These are phyloP conservation scores for Therioaphis trifolii DNA, from an alignment of 2,888 invertebrate species.

Conservation along the genomic window DNA sequence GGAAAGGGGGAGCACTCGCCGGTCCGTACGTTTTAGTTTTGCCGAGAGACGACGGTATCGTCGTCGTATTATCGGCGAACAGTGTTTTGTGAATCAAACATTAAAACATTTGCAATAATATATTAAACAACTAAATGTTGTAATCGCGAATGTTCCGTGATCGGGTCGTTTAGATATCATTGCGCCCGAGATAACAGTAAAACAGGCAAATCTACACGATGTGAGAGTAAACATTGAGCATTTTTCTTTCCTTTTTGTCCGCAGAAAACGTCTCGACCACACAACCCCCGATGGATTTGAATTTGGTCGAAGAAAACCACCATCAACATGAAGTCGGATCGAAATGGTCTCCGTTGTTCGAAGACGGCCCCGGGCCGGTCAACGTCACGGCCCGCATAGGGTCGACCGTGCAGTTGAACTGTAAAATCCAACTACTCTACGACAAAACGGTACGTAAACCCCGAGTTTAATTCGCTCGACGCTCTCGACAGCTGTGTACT, in stretches of 20 bases:
- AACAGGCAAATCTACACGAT: too few species aligned
- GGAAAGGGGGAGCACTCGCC: too few species aligned
- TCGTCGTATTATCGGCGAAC: too few species aligned
- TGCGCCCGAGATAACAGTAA: too few species aligned
- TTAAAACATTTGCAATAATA: too few species aligned
- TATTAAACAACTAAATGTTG: too few species aligned
- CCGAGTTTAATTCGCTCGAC: not conserved
- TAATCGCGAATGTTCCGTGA: too few species aligned
- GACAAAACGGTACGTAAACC: conserved; percentile 72
- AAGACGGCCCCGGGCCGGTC: conserved; percentile 72
- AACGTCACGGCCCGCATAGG: conserved; percentile 74
- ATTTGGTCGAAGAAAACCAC: conserved; percentile 50
- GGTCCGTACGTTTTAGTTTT: too few species aligned
- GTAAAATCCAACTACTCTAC: conserved; percentile 74
- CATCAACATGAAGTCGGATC: conserved; percentile 64
- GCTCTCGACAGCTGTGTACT: not conserved
- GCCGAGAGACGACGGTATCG: too few species aligned
- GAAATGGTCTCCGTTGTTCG: conserved; percentile 72
- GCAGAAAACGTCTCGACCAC: conserved; percentile 52
- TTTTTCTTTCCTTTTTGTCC: too few species aligned
- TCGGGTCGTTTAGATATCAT: too few species aligned
- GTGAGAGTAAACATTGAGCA: not conserved
- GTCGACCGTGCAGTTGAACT: conserved; percentile 73
- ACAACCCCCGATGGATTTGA: conserved; percentile 1
- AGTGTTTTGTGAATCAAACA: too few species aligned